phyloP scores from a whole-genome alignment of 2,888 invertebrate species.

The Augiades crinisus region DNA sequence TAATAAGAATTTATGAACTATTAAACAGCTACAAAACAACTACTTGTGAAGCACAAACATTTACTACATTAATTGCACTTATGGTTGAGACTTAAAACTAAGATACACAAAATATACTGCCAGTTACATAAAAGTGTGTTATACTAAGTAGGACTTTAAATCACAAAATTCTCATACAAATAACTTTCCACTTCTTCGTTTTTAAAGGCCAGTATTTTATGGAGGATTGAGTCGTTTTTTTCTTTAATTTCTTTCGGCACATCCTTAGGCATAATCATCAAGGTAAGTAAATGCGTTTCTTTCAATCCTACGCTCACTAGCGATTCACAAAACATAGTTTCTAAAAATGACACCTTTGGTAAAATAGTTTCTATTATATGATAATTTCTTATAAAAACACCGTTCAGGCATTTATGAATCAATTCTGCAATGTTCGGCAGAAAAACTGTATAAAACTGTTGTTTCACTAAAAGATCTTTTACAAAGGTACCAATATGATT shows the following conservation, averaged over 20 bases:
- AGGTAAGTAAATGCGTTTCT: slow-evolving; percentile 5
- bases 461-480: neutral
- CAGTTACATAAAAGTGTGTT: too few relatives aligned
- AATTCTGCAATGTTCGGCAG: slow-evolving; percentile 5
- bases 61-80: too few relatives aligned
- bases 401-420: too few relatives aligned
- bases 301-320: slow-evolving; percentile 4
- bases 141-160: too few relatives aligned
- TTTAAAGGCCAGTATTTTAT: slow-evolving; percentile 5
- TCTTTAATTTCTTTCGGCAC: neutral
- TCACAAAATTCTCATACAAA: too few relatives aligned
- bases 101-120: too few relatives aligned
- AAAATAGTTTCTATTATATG: neutral
- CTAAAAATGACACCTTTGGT: neutral
- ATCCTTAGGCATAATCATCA: neutral
- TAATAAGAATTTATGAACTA: too few relatives aligned
- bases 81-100: too few relatives aligned
- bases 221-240: neutral
- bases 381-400: too few relatives aligned
- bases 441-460: slow-evolving; percentile 9
- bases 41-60: too few relatives aligned
- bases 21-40: too few relatives aligned
- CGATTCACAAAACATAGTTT: neutral
- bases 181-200: slow-evolving; percentile 14
- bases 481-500: neutral